Conservation (phyloP, 2,113 vertebrate species). For the Vulpes vulpes region DNA sequence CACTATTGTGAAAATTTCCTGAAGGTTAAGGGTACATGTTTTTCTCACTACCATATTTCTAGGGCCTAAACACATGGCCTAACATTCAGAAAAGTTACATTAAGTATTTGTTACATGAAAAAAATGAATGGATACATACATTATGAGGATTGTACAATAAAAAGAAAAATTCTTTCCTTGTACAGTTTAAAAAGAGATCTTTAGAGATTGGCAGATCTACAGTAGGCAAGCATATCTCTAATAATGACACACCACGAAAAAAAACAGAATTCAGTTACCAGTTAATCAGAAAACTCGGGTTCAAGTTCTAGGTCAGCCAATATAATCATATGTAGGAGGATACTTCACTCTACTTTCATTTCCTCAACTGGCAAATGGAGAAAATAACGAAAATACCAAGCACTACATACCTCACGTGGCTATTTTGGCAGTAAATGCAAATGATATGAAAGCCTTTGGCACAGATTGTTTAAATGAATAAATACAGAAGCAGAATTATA, state of each 20-base stretch:
- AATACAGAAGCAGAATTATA: neutral
- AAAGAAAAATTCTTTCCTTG: constrained; percentile 24
- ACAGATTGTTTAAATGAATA: constrained; percentile 1
- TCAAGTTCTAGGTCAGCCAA: constrained; percentile 47
- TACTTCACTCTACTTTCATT: constrained; percentile 36
- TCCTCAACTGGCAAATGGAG: constrained; percentile 31
- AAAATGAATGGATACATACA: neutral
- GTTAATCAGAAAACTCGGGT: neutral
- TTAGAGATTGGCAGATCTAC: constrained; percentile 1
- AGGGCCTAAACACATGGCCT: neutral
- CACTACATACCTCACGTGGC: neutral
- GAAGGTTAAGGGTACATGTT: neutral
- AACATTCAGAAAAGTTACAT: constrained; percentile 11
- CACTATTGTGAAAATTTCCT: neutral
- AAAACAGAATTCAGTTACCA: neutral
- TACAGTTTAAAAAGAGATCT: constrained; percentile 8
- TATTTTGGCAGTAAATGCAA: constrained; percentile 55
- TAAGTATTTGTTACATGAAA: neutral
- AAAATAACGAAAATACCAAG: constrained; percentile 44
- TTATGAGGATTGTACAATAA: constrained; percentile 42
- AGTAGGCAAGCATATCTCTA: neutral
- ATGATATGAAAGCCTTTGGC: neutral
- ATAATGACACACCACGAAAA: neutral
- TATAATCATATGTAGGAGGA: neutral
- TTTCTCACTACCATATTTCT: neutral